phyloP scores from a whole-genome alignment of 2,888 invertebrate genomes.

The Pammene aurita region DNA sequence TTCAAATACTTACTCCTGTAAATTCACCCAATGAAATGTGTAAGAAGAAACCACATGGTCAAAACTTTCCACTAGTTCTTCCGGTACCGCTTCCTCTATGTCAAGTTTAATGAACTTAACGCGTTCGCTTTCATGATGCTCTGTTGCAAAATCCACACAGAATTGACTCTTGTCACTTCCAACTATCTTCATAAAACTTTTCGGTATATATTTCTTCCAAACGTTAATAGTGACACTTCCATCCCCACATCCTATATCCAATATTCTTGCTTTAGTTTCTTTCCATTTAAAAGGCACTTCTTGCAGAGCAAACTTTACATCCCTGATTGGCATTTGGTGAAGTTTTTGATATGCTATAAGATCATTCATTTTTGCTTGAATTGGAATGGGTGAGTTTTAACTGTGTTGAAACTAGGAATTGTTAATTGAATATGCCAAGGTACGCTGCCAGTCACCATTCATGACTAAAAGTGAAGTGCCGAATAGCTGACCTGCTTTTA shows the following conservation, averaged over 20 bases:
- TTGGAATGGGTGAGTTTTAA: background rate
- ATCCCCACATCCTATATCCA: constrained; percentile 23
- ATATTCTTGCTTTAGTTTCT: constrained; percentile 4
- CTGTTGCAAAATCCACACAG: constrained; percentile 28
- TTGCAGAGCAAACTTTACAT: constrained; percentile 3
- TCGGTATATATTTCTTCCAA: constrained; percentile 16
- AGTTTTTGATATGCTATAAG: constrained; percentile 26
- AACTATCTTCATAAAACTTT: constrained; percentile 17
- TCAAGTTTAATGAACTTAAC: constrained; percentile 24
- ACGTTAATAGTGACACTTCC: constrained; percentile 21
- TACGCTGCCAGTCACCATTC: background rate
- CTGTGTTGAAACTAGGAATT: background rate
- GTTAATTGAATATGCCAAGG: background rate
- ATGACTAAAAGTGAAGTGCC: background rate
- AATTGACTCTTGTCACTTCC: constrained; percentile 31
- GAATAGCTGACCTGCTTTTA: background rate
- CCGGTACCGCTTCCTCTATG: constrained; percentile 17
- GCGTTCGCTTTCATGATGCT: constrained; percentile 14
- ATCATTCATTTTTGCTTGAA: constrained; percentile 15
- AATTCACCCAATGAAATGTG: constrained; percentile 34
- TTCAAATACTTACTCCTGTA: constrained; percentile 31
- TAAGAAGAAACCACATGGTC: constrained; percentile 40
- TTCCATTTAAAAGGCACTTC: constrained; percentile 17
- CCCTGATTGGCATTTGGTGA: constrained; percentile 17
- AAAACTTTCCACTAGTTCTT: constrained; percentile 21